These are phyloP conservation scores for Ascidia mentula DNA, from an alignment of 23 tunicate species.

Conservation along the genomic window DNA sequence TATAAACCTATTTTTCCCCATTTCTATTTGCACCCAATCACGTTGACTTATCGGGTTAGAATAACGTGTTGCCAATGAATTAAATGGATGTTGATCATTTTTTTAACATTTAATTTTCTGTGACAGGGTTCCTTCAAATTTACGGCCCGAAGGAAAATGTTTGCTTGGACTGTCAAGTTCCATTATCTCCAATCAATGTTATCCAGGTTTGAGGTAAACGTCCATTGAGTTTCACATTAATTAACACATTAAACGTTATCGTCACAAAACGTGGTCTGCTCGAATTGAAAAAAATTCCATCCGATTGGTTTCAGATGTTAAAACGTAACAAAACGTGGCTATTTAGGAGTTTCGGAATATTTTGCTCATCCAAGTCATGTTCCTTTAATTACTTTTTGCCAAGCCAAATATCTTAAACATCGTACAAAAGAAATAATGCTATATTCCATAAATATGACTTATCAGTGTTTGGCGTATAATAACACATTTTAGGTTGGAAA, in stretches of 20 bases:
- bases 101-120: neutral
- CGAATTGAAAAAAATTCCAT: neutral
- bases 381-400: too few species aligned
- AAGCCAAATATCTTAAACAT: too few species aligned
- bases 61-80: too few species aligned
- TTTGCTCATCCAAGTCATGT: neutral
- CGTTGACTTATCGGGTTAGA: neutral
- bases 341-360: too few species aligned
- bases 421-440: too few species aligned
- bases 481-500: too few species aligned
- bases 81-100: neutral
- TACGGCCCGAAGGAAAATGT: neutral
- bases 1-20: too few species aligned
- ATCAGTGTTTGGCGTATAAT: too few species aligned
- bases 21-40: neutral
- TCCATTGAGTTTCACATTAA: too few species aligned
- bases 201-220: slow-evolving; percentile 8
- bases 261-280: too few species aligned
- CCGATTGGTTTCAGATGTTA: neutral
- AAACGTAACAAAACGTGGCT: neutral
- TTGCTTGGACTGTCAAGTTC: neutral
- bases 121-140: neutral
- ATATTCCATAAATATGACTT: too few species aligned
- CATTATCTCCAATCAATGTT: neutral
- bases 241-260: too few species aligned